phyloP scores from a whole-genome alignment of 2,888 invertebrate species.

The Willowsia nigromaculata region DNA sequence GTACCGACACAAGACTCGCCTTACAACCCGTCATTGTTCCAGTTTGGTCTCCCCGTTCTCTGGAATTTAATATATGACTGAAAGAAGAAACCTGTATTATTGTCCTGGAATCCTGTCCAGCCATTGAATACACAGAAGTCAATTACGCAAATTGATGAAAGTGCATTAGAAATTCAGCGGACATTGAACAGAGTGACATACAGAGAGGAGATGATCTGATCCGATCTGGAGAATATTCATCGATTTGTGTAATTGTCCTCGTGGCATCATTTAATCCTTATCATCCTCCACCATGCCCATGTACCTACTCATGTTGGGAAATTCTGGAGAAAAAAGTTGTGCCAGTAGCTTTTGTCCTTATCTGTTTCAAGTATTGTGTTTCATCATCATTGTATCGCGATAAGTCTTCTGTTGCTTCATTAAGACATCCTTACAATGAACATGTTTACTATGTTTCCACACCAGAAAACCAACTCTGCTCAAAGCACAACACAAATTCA shows the following conservation, averaged over 20 bases:
- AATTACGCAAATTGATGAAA: conserved; percentile 57
- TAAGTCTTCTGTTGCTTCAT: conserved; percentile 25
- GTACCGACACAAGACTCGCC: not conserved
- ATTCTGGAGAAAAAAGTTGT: not conserved
- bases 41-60: not conserved
- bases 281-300: no score
- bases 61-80: conserved; percentile 13
- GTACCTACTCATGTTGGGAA: no score
- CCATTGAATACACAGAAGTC: not conserved
- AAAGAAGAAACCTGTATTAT: not conserved
- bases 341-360: not conserved
- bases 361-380: conserved; percentile 45
- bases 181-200: conserved; percentile 38
- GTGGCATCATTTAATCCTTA: conserved; percentile 50
- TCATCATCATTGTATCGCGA: not conserved
- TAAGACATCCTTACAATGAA: conserved; percentile 1
- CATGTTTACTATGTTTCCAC: conserved; percentile 18
- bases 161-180: conserved; percentile 32
- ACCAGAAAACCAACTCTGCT: conserved; percentile 8
- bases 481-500: not conserved
- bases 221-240: conserved; percentile 25
- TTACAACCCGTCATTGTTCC: not conserved
- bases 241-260: conserved; percentile 60
- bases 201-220: not conserved
- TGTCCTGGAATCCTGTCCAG: not conserved